phyloP scores from a whole-genome alignment of 2,888 invertebrate species.

The Drosophila neutralis region DNA sequence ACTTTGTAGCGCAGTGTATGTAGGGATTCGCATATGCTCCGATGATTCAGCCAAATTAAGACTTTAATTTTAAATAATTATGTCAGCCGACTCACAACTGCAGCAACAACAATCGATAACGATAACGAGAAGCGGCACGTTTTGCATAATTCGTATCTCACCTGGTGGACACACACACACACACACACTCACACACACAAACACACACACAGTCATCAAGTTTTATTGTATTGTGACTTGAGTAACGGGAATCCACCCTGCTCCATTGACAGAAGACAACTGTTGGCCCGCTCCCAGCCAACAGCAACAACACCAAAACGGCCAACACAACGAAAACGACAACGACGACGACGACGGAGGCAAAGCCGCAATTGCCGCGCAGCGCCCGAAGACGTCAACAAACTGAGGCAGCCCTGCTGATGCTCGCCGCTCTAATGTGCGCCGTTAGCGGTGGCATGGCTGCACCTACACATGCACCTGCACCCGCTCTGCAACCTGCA shows the following conservation, averaged over 20 bases:
- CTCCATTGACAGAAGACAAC: conserved; percentile 62
- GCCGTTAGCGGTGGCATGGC: conserved; percentile 17
- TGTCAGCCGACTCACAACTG: conserved; percentile 57
- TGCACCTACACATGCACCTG: conserved; percentile 18
- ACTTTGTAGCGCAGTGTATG: conserved; percentile 62
- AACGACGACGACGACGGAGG: conserved; percentile 40
- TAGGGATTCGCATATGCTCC: conserved; percentile 28
- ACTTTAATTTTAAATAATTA: conserved; percentile 74
- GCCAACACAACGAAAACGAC: conserved; percentile 59
- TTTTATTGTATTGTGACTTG: not conserved
- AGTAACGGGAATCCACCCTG: conserved; percentile 41
- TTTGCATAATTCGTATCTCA: conserved; percentile 12
- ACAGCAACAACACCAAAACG: conserved; percentile 71
- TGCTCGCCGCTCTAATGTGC: conserved; percentile 59
- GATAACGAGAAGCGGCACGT: conserved; percentile 47
- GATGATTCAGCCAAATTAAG: conserved; percentile 70
- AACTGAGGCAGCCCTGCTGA: conserved; percentile 35
- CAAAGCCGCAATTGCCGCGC: conserved; percentile 33
- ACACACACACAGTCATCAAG: not conserved
- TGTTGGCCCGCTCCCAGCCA: conserved; percentile 75
- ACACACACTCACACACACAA: not conserved
- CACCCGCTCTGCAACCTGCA: not conserved
- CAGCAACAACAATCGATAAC: conserved; percentile 42
- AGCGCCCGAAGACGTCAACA: conserved; percentile 41
- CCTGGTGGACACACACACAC: not conserved